A percentile compares a stretch with the other conserved stretches of the same genome.
These are phyloP conservation scores for Meteorus cinctellus DNA, from an alignment of 2,888 invertebrate genomes.

Conservation along the genomic window DNA sequence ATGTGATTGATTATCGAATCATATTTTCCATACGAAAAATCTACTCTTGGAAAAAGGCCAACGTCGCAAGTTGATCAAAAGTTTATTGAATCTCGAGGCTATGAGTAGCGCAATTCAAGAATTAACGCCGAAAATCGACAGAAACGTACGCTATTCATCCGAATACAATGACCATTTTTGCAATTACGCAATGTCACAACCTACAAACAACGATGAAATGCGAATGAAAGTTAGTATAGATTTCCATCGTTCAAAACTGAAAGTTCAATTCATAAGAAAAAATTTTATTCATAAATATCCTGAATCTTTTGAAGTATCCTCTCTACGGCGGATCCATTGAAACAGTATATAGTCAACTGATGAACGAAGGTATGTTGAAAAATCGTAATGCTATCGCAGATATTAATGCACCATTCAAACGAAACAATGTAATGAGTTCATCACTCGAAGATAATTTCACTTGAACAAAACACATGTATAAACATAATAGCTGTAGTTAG, in stretches of 20 bases:
- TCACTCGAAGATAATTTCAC: slow-evolving; percentile 44
- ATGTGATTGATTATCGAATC: slow-evolving; percentile 67
- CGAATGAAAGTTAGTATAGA: slow-evolving; percentile 38
- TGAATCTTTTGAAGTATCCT: slow-evolving; percentile 40
- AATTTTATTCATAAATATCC: neutral
- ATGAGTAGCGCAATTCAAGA: slow-evolving; percentile 33
- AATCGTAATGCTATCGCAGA: slow-evolving; percentile 46
- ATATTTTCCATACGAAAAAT: slow-evolving; percentile 71
- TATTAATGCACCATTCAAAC: slow-evolving; percentile 52
- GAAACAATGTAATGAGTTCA: slow-evolving; percentile 49
- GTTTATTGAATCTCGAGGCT: slow-evolving; percentile 40
- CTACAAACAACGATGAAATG: slow-evolving; percentile 43
- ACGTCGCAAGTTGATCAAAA: slow-evolving; percentile 46
- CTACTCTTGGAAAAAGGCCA: slow-evolving; percentile 51
- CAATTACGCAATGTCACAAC: slow-evolving; percentile 45
- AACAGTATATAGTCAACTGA: slow-evolving; percentile 47
- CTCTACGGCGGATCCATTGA: slow-evolving; percentile 47
- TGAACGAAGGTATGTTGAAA: slow-evolving; percentile 48
- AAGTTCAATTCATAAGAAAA: neutral
- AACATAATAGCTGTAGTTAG: neutral
- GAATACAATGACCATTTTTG: slow-evolving; percentile 51
- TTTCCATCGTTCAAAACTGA: neutral
- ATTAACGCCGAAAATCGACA: slow-evolving; percentile 17
- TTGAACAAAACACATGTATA: neutral
- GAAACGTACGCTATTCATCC: slow-evolving; percentile 38